Conservation (phyloP, 2,797 vertebrate species). For the Uromys caudimaculatus region DNA sequence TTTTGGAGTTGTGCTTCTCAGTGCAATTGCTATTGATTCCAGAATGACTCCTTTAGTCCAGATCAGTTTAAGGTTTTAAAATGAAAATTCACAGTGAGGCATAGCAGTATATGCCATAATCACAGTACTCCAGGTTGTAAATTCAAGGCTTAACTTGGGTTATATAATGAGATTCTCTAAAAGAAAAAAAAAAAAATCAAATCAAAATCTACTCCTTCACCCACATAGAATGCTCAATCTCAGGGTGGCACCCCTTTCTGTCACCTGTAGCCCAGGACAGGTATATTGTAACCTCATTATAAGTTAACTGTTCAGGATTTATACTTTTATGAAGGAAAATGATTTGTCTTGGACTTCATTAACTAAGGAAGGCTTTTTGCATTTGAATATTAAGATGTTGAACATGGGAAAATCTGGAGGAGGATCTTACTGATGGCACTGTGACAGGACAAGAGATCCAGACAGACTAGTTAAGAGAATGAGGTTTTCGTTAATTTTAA, state of each 20-base stretch:
- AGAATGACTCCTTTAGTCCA: background rate
- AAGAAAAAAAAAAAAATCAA: background rate
- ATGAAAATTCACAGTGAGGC: background rate
- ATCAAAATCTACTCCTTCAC: background rate
- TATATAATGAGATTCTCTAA: background rate
- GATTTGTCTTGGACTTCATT: background rate
- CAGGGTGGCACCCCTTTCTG: background rate
- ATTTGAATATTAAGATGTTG: background rate
- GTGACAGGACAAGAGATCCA: background rate
- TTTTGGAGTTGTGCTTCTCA: background rate
- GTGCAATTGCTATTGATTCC: background rate
- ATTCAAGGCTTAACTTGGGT: background rate
- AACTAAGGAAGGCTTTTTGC: background rate
- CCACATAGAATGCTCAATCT: background rate
- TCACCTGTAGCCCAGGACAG: background rate
- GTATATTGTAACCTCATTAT: background rate
- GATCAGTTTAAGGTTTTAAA: background rate
- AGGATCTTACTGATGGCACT: background rate
- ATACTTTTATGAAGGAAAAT: background rate
- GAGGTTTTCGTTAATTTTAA: constrained; percentile 4
- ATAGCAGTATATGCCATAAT: background rate
- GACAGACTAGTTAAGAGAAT: background rate
- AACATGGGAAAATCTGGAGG: background rate
- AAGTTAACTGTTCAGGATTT: background rate
- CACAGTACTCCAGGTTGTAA: background rate